Base-by-base conservation (phyloP, 2,888 invertebrate genomes). In the Iselma pallidipennis region DNA sequence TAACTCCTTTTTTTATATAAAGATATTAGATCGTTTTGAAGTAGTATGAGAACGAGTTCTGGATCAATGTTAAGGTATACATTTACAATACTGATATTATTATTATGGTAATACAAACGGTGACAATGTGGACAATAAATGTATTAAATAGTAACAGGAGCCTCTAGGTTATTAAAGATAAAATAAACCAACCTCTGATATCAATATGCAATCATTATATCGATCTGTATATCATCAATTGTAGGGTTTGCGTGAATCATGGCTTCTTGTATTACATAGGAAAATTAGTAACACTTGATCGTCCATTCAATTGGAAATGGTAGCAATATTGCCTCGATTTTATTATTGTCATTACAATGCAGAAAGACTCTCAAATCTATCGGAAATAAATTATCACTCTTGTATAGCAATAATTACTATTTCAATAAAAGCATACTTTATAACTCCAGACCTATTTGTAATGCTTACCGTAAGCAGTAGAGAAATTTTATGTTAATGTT, bases 401-500 rank as follows among this genome's bases (percentile, higher is more conserved):
- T n/a, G n/a, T n/a, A n/a, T n/a, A n/a, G n/a, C n/a, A n/a, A n/a
- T n/a, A n/a, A n/a, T n/a, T n/a, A n/a, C n/a, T n/a, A n/a, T n/a
- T n/a, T n/a, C n/a, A n/a, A n/a, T n/a, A n/a, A n/a, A n/a, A n/a
- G n/a, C n/a, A n/a, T n/a, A n/a, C n/a, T n/a, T n/a, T 28, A 25
- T 6, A 4, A 25, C 25, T 25, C 3, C 25, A 6, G 28, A 6
- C 14, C 2, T 4, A 37, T 16, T 19, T 16, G 7, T 37, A 37
- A 7, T 16, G 7, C 10, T 23, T n/a, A n/a, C n/a, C n/a, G n/a
- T n/a, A n/a, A n/a, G n/a, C 1, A 12, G 12, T 26, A 50, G 4
- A 14, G 16, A 9, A 70, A 71, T 69, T 70, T 71, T 71, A 71
- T 70, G 71, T 68, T 69, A 71, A 71, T 71, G 69, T 68, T 61